Evolutionary conservation across 2,888 invertebrate species (phyloP).

Genomic region (Erpobdella octoculata): DNA sequence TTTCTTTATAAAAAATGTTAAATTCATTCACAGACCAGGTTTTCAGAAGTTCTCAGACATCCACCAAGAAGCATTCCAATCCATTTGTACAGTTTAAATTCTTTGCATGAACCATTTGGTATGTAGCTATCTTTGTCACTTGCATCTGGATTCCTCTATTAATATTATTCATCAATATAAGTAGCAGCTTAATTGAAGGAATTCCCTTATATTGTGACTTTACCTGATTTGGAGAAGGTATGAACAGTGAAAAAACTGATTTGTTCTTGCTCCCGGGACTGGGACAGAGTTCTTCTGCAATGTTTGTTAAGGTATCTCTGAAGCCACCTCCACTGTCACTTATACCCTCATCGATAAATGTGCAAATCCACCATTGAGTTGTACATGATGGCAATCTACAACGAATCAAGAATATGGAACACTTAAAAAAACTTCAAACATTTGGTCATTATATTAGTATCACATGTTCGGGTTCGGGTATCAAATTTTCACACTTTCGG

Average conservation of each 20-base stretch:
- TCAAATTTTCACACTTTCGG: no score
- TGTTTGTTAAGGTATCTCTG: slow-evolving; percentile 51
- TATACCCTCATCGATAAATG: slow-evolving; percentile 51
- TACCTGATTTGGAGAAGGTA: slow-evolving; percentile 19
- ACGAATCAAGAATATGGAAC: no score
- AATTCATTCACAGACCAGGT: slow-evolving; percentile 41
- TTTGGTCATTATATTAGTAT: no score
- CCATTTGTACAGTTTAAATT: slow-evolving; percentile 43
- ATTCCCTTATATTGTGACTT: neutral
- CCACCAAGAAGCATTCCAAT: slow-evolving; percentile 48
- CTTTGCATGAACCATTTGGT: slow-evolving; percentile 46
- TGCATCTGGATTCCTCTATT: slow-evolving; percentile 43
- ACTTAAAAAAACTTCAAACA: no score
- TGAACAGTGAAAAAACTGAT: slow-evolving; percentile 10
- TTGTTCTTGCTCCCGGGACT: slow-evolving; percentile 31
- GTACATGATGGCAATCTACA: no score
- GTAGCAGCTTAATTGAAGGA: no score
- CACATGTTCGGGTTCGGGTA: no score
- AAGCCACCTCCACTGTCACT: slow-evolving; percentile 53
- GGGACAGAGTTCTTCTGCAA: slow-evolving; percentile 52
- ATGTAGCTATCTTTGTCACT: slow-evolving; percentile 48
- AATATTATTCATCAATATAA: no score
- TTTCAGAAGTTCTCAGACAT: slow-evolving; percentile 50
- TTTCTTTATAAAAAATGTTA: neutral
- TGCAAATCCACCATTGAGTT: slow-evolving; percentile 54